phyloP scores from a whole-genome alignment of 2,113 vertebrate species.

The Acrocephalus kingi region DNA sequence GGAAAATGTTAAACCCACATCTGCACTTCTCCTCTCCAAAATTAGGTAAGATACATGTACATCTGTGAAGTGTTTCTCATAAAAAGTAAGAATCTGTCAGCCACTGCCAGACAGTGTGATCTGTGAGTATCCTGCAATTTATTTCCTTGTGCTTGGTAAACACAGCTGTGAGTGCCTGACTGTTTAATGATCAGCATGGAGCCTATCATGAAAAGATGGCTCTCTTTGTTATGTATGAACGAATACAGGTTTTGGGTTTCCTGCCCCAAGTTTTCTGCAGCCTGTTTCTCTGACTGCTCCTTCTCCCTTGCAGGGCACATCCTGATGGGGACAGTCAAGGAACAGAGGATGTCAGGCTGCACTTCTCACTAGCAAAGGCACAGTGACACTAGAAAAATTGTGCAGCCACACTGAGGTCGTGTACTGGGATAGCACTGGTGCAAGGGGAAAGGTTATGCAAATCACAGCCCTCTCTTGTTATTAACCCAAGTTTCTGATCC shows the following conservation, averaged over 20 bases:
- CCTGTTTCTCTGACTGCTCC: neutral
- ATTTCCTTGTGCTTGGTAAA: neutral
- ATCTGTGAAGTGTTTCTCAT: neutral
- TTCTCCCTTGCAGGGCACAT: neutral
- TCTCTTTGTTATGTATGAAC: neutral
- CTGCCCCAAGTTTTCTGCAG: neutral
- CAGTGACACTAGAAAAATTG: neutral
- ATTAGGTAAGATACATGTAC: neutral
- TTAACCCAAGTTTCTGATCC: neutral
- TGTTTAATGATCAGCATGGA: neutral
- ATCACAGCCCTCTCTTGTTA: neutral
- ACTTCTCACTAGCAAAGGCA: neutral
- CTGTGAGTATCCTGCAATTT: neutral
- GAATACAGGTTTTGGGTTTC: neutral
- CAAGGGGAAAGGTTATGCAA: neutral
- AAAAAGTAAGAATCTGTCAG: neutral
- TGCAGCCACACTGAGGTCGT: fast-evolving
- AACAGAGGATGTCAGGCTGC: neutral
- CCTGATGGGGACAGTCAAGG: neutral
- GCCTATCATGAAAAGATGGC: neutral
- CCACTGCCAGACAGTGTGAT: neutral
- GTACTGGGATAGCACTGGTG: neutral
- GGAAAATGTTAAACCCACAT: neutral
- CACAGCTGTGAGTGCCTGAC: neutral
- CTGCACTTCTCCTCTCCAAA: neutral